Evolutionary conservation across 2,113 vertebrate genomes (phyloP), one percentile per base, ranked within the genome.

Genomic region (Phaetusa simplex): DNA sequence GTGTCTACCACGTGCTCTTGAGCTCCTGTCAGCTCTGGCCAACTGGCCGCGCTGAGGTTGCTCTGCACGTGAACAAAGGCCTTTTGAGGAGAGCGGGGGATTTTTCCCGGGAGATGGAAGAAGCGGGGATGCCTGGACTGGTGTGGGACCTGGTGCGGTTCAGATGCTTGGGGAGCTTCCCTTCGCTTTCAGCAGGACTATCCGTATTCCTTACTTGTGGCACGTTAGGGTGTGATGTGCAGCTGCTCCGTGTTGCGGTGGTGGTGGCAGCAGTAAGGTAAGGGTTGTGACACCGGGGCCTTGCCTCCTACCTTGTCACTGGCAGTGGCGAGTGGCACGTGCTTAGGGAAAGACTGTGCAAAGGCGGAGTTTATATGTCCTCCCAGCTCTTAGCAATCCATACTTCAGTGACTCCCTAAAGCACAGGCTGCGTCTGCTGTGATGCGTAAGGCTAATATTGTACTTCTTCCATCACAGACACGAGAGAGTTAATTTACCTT

Each of bases 331-430:
- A 55, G n/a, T 30, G 52, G 27, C 58, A 10, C 1, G 3, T 55
- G 24, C 7, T 49, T 45, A 12, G 43, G 38, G 40, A 47, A 20
- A 6, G n/a, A 3, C 6, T 9, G 0, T 5, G 9, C 1, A 1
- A 14, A 76, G 59, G n/a, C 2, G 14, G 21, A 26, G 7, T 2
- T 36, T 84, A 1, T 14, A 0, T 9, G 5, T 40, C n/a, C 40
- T 34, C 13, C 49, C 29, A 32, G 0, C 76, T 42, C 49, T 4
- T 8, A 17, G 76, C 52, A 40, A 11, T 14, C 14, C 10, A 2
- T 42, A 2, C 4, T 27, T 62, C 3, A 12, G 70, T 36, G 38
- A 5, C 11, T 67, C 55, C 55, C 38, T 34, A 24, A 58, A 55
- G 56, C 42, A 18, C 58, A 32, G 38, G 47, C 47, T 90, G 66